phyloP scores from a whole-genome alignment of 2,888 invertebrate genomes.

The Phymatocera aterrima region DNA sequence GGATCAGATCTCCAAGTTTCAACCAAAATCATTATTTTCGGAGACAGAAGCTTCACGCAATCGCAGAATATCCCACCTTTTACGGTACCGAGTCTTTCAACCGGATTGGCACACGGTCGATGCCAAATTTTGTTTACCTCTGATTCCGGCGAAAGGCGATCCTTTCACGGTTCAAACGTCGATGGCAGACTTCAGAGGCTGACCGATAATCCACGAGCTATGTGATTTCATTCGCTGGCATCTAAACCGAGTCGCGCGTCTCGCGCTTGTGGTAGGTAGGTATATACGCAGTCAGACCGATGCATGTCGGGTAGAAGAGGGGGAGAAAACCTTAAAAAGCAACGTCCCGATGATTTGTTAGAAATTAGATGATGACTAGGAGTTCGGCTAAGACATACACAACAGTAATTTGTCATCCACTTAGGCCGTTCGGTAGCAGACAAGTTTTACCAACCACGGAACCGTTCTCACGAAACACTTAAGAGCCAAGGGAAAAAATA shows the following conservation, averaged over 20 bases:
- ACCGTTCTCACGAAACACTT: slow-evolving; percentile 40
- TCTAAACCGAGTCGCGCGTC: slow-evolving; percentile 12
- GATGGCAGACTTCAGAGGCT: slow-evolving; percentile 13
- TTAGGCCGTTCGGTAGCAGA: slow-evolving; percentile 35
- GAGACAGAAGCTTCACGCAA: neutral
- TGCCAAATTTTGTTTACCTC: slow-evolving; percentile 1
- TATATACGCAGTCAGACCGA: neutral
- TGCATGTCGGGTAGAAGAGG: neutral
- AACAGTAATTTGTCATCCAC: slow-evolving; percentile 37
- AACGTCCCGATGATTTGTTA: slow-evolving; percentile 9
- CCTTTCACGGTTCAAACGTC: neutral
- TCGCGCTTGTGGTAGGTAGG: slow-evolving; percentile 1
- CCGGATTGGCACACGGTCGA: slow-evolving; percentile 1
- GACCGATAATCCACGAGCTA: slow-evolving; percentile 3
- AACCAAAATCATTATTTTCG: neutral
- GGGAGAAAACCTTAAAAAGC: neutral
- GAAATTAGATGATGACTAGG: slow-evolving; percentile 20
- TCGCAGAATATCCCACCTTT: neutral
- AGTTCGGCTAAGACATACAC: slow-evolving; percentile 12
- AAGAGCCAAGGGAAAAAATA: slow-evolving; percentile 19
- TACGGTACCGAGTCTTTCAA: no score
- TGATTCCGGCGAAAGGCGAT: neutral
- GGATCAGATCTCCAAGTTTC: neutral
- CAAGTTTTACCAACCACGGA: neutral
- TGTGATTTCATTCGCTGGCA: neutral